A percentile compares a stretch with the other conserved stretches of the same genome.
Evolutionary conservation across 2,888 invertebrate species (phyloP).

Genomic region (Heliconius erato): DNA sequence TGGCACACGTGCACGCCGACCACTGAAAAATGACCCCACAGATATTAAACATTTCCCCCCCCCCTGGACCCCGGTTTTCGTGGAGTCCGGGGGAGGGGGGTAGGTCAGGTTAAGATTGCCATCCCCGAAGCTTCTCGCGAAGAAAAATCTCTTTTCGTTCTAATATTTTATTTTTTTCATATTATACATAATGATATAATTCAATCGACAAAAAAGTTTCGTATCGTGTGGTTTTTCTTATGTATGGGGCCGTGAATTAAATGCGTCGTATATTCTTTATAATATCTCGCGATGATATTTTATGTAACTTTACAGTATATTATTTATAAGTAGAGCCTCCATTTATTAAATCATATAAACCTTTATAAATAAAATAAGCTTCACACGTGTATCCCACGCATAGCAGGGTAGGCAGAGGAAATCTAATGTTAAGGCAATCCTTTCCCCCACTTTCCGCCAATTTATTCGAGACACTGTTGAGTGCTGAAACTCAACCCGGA

Average conservation of each 20-base stretch:
- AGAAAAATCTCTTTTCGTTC: conserved; percentile 18
- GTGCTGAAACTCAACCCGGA: no score
- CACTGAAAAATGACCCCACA: conserved; percentile 62
- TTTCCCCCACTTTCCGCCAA: no score
- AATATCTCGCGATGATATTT: no score
- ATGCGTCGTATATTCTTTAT: no score
- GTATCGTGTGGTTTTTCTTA: background rate
- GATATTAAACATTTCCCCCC: conserved; percentile 52
- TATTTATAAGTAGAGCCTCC: no score
- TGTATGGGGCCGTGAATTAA: background rate
- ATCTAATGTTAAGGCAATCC: no score
- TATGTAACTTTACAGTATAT: no score
- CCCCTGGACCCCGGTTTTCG: conserved; percentile 31
- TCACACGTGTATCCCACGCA: no score
- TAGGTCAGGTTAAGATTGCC: conserved; percentile 21
- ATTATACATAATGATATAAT: conserved; percentile 7
- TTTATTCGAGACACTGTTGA: no score
- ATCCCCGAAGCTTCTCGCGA: conserved; percentile 5
- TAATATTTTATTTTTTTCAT: background rate
- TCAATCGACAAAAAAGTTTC: conserved; percentile 13
- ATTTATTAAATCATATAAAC: no score
- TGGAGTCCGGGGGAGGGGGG: conserved; percentile 7
- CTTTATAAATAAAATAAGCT: no score
- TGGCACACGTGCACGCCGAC: conserved; percentile 62
- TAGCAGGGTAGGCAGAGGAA: no score